Evolutionary conservation across 2,113 vertebrate genomes (phyloP).

Genomic region (Galemys pyrenaicus): DNA sequence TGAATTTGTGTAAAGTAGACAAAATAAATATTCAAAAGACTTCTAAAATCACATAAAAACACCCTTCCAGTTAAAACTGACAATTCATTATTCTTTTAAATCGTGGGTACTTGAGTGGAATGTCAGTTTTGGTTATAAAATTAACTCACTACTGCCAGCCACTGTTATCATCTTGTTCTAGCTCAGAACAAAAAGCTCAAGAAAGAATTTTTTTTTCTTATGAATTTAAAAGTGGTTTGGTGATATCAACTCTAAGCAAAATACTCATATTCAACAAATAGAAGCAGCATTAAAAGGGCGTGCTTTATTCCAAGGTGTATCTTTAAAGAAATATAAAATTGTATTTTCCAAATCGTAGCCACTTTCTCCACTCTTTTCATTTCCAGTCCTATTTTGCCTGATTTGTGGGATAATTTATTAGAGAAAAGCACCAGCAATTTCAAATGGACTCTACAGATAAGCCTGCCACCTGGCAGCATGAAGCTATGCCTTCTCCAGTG

Average conservation of each 20-base stretch:
- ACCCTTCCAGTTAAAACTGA: conserved; percentile 82
- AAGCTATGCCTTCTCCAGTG: neutral
- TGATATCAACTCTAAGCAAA: neutral
- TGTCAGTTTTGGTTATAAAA: conserved; percentile 76
- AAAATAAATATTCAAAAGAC: conserved; percentile 86
- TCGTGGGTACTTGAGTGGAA: conserved; percentile 67
- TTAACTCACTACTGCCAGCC: conserved; percentile 77
- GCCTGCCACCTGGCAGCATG: neutral
- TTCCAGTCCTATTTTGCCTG: neutral
- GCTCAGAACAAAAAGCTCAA: neutral
- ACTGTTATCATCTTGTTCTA: conserved; percentile 69
- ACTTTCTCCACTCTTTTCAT: neutral
- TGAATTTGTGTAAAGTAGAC: conserved; percentile 84
- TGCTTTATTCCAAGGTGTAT: neutral
- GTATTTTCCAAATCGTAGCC: neutral
- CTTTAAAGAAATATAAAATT: neutral
- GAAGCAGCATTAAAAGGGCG: neutral
- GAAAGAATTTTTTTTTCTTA: neutral
- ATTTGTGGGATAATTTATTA: conserved; percentile 5
- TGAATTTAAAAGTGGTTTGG: neutral
- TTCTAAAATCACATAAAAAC: conserved; percentile 80
- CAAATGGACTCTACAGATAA: neutral
- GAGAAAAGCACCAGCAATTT: neutral
- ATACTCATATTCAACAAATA: neutral
- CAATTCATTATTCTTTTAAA: conserved; percentile 82